Conservation (phyloP, 1,140 invertebrate species). For the Sarcophaga bullata region DNA sequence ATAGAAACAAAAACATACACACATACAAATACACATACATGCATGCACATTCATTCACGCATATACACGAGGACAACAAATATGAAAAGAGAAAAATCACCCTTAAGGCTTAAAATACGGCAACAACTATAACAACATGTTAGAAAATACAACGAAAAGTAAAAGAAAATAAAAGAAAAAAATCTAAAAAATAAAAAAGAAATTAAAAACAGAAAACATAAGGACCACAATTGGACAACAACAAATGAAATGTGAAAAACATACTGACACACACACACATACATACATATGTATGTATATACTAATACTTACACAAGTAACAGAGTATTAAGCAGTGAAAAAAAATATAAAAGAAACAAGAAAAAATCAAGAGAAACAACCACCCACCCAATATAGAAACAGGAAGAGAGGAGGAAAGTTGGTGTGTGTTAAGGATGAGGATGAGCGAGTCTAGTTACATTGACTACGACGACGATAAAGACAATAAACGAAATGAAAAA, state of each 20-base stretch:
- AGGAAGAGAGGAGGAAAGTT: too few relatives aligned
- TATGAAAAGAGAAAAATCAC: slow-evolving; percentile 25
- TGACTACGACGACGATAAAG: slow-evolving; percentile 8
- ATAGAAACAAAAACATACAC: too few relatives aligned
- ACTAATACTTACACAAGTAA: neutral
- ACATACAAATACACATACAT: too few relatives aligned
- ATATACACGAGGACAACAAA: neutral
- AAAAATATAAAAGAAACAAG: neutral
- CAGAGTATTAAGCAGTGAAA: neutral
- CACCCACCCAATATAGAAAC: neutral
- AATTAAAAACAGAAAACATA: neutral
- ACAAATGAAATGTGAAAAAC: neutral
- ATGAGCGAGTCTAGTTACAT: neutral
- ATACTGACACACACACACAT: too few relatives aligned
- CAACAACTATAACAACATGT: neutral
- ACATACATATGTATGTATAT: too few relatives aligned
- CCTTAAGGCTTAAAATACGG: neutral
- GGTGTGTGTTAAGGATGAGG: neutral
- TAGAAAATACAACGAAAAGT: neutral
- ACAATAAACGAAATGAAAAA: neutral
- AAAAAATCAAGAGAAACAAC: neutral
- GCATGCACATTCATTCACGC: too few relatives aligned
- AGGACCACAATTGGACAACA: neutral
- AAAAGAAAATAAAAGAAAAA: neutral
- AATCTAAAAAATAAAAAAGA: neutral